A percentile compares a stretch with the other conserved stretches of the same genome.
Conservation (phyloP, 1,140 invertebrate genomes). For the Drosophila tristis region DNA sequence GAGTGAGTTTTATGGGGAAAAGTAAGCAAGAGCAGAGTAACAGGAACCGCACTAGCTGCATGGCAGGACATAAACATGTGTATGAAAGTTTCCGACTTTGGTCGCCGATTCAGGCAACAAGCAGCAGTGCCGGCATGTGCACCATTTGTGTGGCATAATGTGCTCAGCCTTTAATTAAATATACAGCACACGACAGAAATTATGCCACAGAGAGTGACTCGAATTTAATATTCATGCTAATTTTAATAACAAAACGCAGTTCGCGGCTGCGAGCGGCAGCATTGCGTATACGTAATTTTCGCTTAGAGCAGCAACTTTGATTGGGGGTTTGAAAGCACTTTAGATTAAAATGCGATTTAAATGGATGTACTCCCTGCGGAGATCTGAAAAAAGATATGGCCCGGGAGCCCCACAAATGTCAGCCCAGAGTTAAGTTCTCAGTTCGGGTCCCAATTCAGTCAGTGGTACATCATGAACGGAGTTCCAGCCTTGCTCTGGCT, state of each 20-base stretch:
- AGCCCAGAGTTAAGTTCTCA: neutral
- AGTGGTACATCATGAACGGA: constrained; percentile 9
- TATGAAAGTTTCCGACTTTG: constrained; percentile 22
- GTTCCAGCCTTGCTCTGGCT: constrained; percentile 2
- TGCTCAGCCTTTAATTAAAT: constrained; percentile 61
- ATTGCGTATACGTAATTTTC: constrained; percentile 59
- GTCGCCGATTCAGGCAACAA: too few species aligned
- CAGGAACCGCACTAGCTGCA: constrained; percentile 42
- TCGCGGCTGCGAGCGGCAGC: neutral
- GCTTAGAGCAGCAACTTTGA: constrained; percentile 5
- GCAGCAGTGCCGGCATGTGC: too few species aligned
- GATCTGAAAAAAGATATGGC: constrained; percentile 31
- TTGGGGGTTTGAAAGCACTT: constrained; percentile 32
- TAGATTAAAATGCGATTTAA: constrained; percentile 37
- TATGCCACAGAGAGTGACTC: constrained; percentile 32
- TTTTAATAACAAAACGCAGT: constrained; percentile 57
- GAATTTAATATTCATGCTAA: constrained; percentile 65
- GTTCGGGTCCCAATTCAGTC: constrained; percentile 2
- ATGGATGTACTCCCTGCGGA: neutral
- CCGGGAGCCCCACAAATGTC: neutral
- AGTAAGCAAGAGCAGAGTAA: constrained; percentile 40
- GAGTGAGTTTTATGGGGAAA: constrained; percentile 43
- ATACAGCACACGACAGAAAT: constrained; percentile 23
- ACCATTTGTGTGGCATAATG: too few species aligned
- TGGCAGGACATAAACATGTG: constrained; percentile 52